Percentiles rank a stretch among this genome's conserved stretches.
phyloP scores from a whole-genome alignment of 1,140 invertebrate species.

The Dryas iulia region DNA sequence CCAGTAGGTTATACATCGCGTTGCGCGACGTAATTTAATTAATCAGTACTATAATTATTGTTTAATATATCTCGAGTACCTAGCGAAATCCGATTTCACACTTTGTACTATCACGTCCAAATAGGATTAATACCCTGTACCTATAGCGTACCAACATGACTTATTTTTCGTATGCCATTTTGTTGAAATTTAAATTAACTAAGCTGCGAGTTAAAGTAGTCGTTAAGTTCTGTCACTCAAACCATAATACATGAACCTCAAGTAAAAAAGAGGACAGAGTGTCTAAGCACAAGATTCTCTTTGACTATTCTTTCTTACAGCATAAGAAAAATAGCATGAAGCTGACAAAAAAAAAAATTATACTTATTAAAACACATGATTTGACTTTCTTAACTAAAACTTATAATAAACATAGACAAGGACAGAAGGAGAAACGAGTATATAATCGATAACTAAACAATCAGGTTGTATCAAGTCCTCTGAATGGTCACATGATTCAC shows the following conservation, averaged over 20 bases:
- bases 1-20: no score
- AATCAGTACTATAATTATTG: neutral
- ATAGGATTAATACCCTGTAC: neutral
- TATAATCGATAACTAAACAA: neutral
- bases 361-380: no score
- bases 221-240: no score
- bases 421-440: neutral
- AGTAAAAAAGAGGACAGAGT: no score
- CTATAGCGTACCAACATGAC: neutral
- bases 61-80: neutral
- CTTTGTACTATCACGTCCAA: neutral
- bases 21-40: neutral
- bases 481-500: constrained; percentile 2
- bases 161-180: neutral
- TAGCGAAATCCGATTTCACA: neutral
- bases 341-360: no score
- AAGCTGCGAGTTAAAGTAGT: no score
- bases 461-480: neutral
- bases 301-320: no score
- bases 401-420: neutral
- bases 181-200: no score
- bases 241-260: no score
- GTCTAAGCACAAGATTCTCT: no score
- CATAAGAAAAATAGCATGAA: no score
- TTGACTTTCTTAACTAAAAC: no score